Evolutionary conservation across 37 sponge, comb jelly and placozoan species (phyloP).

Genomic region (Bolinopsis microptera): DNA sequence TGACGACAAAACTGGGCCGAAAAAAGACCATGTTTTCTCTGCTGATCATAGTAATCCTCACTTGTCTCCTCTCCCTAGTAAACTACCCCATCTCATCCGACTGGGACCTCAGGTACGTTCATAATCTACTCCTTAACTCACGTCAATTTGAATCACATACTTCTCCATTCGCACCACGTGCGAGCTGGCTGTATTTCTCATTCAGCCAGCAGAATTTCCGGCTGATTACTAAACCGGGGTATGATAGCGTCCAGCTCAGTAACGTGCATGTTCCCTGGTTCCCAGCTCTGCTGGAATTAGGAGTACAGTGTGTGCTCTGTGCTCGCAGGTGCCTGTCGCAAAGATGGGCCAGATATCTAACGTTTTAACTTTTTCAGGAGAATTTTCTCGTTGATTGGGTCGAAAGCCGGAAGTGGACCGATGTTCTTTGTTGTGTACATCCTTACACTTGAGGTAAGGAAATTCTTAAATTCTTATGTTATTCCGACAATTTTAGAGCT

Average conservation of each 20-base stretch:
- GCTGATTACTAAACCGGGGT: neutral
- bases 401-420: slow-evolving; percentile 60
- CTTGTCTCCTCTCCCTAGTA: neutral
- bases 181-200: neutral
- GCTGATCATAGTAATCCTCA: neutral
- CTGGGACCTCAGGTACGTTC: slow-evolving; percentile 39
- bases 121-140: neutral
- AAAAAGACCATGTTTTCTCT: neutral
- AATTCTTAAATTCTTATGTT: neutral
- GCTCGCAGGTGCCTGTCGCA: neutral
- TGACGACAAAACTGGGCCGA: slow-evolving; percentile 4
- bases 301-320: neutral
- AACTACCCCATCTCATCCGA: slow-evolving; percentile 1
- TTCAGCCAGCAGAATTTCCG: neutral
- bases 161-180: neutral
- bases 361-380: slow-evolving; percentile 28
- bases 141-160: neutral
- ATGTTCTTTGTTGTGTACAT: slow-evolving; percentile 63
- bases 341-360: neutral
- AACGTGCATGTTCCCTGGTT: neutral
- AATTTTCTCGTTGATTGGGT: slow-evolving; percentile 25
- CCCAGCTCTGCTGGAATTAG: neutral
- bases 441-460: slow-evolving; percentile 45
- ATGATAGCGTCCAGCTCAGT: neutral
- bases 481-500: neutral